Evolutionary conservation across 2,888 invertebrate genomes (phyloP), one percentile per base, ranked within the genome.

Genomic region (Arrhopalites spinosus): DNA sequence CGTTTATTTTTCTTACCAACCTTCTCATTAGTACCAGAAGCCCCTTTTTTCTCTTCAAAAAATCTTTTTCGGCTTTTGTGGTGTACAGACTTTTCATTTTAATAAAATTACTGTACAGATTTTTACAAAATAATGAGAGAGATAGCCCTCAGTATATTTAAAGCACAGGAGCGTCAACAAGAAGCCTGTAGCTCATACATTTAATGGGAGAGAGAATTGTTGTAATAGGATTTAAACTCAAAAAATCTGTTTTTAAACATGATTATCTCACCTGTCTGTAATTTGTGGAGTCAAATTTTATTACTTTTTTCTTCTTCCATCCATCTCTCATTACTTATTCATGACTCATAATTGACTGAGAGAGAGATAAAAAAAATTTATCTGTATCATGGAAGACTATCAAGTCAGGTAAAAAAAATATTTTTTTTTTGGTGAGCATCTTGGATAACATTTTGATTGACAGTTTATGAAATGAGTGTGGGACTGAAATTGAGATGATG

Each of bases 401-500:
- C n/a, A n/a, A n/a, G n/a, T n/a, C n/a, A n/a, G n/a, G n/a, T n/a
- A n/a, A n/a, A n/a, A n/a, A n/a, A n/a, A n/a, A n/a, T n/a, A n/a
- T n/a, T n/a, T n/a, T n/a, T n/a, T n/a, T n/a, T n/a, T n/a, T n/a
- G n/a, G n/a, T n/a, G n/a, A n/a, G n/a, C n/a, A n/a, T n/a, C n/a
- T n/a, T 3, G 36, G 36, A 11, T n/a, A 25, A 59, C 17, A 25
- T 8, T 59, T 66, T 66, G 66, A 66, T 66, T 66, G 66, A 66
- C 66, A 66, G 66, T 66, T 66, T 66, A 20, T 66, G 45, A 66
- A 66, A 66, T 66, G 66, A 66, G 45, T 45, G 66, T 13, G 20
- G 66, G 66, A 66, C 36, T 66, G 5, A 66, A 43, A 29, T 64
- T 64, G 64, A 64, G 64, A 66, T 43, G 30, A 36, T n/a, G 66